A percentile compares a stretch with the other conserved stretches of the same genome.
phyloP scores from a whole-genome alignment of 2,888 invertebrate genomes.

The Chymomyza amoena region DNA sequence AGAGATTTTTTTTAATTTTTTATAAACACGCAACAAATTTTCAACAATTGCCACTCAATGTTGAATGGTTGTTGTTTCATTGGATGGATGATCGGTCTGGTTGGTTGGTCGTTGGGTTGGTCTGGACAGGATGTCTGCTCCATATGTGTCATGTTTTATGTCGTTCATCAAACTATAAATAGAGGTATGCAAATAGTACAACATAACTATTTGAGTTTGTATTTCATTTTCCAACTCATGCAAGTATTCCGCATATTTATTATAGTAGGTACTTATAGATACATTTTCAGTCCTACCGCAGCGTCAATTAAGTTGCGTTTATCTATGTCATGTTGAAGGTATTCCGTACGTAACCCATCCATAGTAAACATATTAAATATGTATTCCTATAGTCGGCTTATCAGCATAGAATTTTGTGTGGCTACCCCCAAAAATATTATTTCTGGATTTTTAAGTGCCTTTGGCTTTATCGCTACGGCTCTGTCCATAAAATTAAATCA shows the following conservation, averaged over 20 bases:
- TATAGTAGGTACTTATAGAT: too few relatives aligned
- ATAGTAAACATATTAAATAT: neutral
- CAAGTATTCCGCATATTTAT: neutral
- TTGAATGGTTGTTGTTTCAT: neutral
- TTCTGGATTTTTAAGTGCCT: neutral
- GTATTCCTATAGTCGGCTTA: neutral
- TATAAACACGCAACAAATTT: conserved; percentile 65
- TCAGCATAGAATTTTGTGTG: neutral
- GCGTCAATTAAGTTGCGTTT: neutral
- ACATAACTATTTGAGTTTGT: neutral
- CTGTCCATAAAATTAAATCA: conserved; percentile 59
- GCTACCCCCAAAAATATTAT: neutral
- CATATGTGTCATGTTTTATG: neutral
- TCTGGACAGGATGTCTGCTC: conserved; percentile 32
- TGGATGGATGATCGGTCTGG: neutral
- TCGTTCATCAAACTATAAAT: neutral
- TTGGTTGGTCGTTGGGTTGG: too few relatives aligned
- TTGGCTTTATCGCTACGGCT: neutral
- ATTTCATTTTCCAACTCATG: neutral
- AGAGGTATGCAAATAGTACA: neutral
- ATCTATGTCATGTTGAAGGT: neutral
- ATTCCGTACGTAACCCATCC: neutral
- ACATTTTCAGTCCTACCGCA: neutral
- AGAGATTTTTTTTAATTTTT: conserved; percentile 61
- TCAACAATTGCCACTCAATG: conserved; percentile 39